Percentiles rank a stretch among this genome's conserved stretches.
Conservation (phyloP, 1,140 invertebrate genomes). For the Drosophila tsacasi region DNA sequence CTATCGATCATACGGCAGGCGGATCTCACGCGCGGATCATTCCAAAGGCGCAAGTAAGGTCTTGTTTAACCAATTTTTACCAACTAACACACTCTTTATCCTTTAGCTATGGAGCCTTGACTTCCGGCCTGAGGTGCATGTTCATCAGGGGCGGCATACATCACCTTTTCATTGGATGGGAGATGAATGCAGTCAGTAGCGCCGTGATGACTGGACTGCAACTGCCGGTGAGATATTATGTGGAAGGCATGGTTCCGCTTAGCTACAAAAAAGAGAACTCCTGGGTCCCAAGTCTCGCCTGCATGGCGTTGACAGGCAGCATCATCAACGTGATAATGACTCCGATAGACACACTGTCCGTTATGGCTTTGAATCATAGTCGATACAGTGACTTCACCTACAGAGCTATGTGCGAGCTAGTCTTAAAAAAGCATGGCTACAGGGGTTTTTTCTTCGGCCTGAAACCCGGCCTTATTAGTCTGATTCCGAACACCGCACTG, state of each 20-base stretch:
- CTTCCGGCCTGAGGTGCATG: constrained; percentile 21
- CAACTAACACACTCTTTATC: not conserved
- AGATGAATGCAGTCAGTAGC: constrained; percentile 15
- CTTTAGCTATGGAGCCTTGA: constrained; percentile 21
- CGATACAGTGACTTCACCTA: not conserved
- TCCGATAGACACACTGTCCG: constrained; percentile 26
- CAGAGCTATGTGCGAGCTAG: not conserved
- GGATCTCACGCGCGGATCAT: constrained; percentile 24
- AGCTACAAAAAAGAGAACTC: not conserved
- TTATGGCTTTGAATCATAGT: constrained; percentile 10
- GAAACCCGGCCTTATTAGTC: constrained; percentile 8
- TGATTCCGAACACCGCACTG: constrained; percentile 9
- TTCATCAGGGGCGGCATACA: constrained; percentile 15
- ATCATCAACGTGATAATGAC: constrained; percentile 25
- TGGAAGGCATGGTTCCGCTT: not conserved
- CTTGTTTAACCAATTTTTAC: not conserved
- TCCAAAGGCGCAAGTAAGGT: constrained; percentile 37
- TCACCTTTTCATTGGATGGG: constrained; percentile 28
- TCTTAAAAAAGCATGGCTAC: constrained; percentile 25
- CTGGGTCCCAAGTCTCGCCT: constrained; percentile 5
- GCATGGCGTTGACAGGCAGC: constrained; percentile 4
- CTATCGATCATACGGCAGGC: constrained; percentile 32
- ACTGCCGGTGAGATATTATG: constrained; percentile 6
- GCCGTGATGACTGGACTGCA: constrained; percentile 8
- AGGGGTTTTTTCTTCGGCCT: constrained; percentile 31